Evolutionary conservation across 2,113 vertebrate genomes (phyloP).

Genomic region (Haemorhous mexicanus): DNA sequence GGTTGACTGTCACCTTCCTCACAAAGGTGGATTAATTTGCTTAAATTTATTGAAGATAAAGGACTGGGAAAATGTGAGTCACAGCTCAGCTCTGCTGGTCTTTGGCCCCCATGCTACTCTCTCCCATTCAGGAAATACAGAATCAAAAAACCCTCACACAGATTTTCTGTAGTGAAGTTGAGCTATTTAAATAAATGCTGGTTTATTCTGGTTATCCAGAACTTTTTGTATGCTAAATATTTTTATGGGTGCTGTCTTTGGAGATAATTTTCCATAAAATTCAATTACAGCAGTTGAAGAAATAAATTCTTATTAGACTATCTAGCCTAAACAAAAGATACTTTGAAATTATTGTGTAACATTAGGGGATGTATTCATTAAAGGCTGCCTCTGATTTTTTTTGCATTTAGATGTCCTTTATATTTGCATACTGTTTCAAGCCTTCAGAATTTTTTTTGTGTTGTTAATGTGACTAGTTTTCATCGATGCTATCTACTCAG

Average conservation of each 20-base stretch:
- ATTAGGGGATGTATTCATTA: conserved; percentile 12
- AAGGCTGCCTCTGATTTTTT: background rate
- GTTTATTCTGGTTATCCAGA: background rate
- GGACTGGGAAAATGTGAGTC: background rate
- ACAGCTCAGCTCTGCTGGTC: background rate
- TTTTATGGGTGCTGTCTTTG: background rate
- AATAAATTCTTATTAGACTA: conserved; percentile 10
- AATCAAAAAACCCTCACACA: background rate
- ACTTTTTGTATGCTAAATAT: background rate
- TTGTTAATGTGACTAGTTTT: background rate
- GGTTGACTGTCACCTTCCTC: background rate
- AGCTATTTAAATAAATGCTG: background rate
- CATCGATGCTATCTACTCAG: background rate
- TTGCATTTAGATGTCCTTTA: background rate
- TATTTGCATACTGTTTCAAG: conserved; percentile 14
- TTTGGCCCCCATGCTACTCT: background rate
- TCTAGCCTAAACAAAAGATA: background rate
- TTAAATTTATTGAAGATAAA: background rate
- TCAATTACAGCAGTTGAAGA: conserved; percentile 15
- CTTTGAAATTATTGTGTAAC: conserved; percentile 8
- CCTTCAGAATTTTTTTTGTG: background rate
- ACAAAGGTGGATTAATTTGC: background rate
- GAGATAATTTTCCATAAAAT: conserved; percentile 45
- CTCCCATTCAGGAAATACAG: background rate
- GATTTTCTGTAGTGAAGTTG: background rate